A percentile compares a stretch with the other conserved stretches of the same genome.
phyloP scores from a whole-genome alignment of 2,888 invertebrate species.

The Caenorhabditis sp. region DNA sequence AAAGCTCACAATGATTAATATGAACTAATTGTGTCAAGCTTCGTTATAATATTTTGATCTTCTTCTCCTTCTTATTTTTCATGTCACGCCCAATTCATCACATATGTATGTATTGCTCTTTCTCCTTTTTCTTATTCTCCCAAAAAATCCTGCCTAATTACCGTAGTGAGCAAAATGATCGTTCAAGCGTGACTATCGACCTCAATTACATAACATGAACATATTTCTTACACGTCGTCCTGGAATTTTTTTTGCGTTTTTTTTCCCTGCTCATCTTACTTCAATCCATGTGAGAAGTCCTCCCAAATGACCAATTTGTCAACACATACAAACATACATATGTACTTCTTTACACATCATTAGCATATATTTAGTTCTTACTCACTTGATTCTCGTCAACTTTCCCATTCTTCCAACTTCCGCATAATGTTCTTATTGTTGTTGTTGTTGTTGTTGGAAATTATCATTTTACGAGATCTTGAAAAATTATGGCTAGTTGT shows the following conservation, averaged over 20 bases:
- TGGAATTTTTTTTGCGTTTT: neutral
- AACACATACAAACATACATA: neutral
- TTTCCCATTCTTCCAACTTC: neutral
- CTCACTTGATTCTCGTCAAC: neutral
- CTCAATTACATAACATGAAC: neutral
- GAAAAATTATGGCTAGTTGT: neutral
- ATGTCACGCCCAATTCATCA: conserved; percentile 1
- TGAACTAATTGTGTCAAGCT: conserved; percentile 1
- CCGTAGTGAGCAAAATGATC: neutral
- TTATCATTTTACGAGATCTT: neutral
- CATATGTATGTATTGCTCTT: neutral
- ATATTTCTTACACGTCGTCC: neutral
- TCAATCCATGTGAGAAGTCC: neutral
- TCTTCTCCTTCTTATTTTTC: neutral
- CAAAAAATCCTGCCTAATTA: neutral
- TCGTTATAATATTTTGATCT: conserved; percentile 1
- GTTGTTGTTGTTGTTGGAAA: neutral
- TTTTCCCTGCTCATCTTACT: neutral
- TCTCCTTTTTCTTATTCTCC: neutral
- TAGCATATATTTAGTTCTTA: neutral
- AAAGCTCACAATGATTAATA: neutral
- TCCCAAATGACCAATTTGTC: neutral
- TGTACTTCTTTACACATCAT: neutral
- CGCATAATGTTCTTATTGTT: neutral
- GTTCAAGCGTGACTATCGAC: neutral